phyloP scores from a whole-genome alignment of 2,113 vertebrate species.

The Uropsilus gracilis region DNA sequence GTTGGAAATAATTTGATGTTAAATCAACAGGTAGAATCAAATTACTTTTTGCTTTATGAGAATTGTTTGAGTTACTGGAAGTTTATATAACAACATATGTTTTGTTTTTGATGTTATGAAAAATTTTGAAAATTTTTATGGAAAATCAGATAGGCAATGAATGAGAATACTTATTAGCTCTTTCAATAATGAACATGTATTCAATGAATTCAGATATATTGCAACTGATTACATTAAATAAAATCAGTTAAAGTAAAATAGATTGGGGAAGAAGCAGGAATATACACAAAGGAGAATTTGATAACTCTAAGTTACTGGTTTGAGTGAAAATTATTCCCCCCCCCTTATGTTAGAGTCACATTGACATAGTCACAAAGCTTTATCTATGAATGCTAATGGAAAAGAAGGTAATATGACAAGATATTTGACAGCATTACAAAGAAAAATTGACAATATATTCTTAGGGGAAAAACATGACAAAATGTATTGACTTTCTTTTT shows the following conservation, averaged over 20 bases:
- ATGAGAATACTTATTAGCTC: background rate
- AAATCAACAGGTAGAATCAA: conserved; percentile 53
- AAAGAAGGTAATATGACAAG: background rate
- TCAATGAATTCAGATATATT: conserved; percentile 18
- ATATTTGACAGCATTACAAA: background rate
- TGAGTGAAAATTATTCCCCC: background rate
- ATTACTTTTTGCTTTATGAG: background rate
- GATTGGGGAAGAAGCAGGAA: background rate
- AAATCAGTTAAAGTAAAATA: background rate
- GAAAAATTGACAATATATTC: background rate
- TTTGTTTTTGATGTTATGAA: background rate
- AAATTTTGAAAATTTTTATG: background rate
- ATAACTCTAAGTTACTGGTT: background rate
- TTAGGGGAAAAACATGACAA: background rate
- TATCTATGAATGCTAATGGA: background rate
- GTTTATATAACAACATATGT: background rate
- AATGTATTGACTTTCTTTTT: background rate
- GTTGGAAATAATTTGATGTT: background rate
- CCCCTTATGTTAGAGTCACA: background rate
- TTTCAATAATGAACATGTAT: background rate
- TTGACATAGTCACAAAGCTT: background rate
- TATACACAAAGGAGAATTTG: background rate
- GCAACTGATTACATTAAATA: background rate
- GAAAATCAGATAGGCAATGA: conserved; percentile 11
- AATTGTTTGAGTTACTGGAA: conserved; percentile 33